Base-by-base conservation (phyloP, 2,797 vertebrate genomes). In the Trematomus bernacchii region DNA sequence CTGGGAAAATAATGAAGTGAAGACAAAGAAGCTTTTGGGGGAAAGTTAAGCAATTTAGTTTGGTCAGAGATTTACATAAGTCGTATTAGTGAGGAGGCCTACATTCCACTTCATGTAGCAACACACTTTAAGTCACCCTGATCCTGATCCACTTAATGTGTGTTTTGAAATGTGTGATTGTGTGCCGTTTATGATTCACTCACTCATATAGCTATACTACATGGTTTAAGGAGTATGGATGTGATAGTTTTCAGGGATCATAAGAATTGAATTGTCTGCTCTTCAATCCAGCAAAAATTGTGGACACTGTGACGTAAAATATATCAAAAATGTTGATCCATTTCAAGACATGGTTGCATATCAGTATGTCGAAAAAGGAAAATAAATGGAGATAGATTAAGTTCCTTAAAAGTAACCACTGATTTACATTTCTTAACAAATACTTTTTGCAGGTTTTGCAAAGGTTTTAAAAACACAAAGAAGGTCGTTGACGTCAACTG, bases 51-150 rank as follows among this genome's bases (percentile, higher is more conserved):
- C 87, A 92, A 93, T 89, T 91, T 88, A 82, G 82, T 85, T 94
- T 88, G 78, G 85, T 90, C 85, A 93, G 84, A 91, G 92, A 91
- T 95, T 95, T 92, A 84, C 87, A 90, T 93, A 94, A 94, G 68
- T 89, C 82, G 77, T 83, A 91, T 94, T 91, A 94, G 73, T 85
- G 75, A 77, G 72, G 70, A 82, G 87, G 63, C 54, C 59, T 8
- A 70, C 84, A 88, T 91, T 92, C 86, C 84, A 79, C 43, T 85
- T 82, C 40, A 79, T 77, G 55, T 66, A 51, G 71, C 62, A 71
- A 71, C 16, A 75, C 60, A 64, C 71, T 66, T 62, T 80, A 75
- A 69, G 14, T 59, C 67, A 63, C 43, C 67, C 61, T 64, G 33
- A 71, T 58, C 50, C 51, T 80, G 46, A 59, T 65, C 58, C 8